Conservation (phyloP, 2,113 vertebrate genomes). For the Crotophaga sulcirostris region DNA sequence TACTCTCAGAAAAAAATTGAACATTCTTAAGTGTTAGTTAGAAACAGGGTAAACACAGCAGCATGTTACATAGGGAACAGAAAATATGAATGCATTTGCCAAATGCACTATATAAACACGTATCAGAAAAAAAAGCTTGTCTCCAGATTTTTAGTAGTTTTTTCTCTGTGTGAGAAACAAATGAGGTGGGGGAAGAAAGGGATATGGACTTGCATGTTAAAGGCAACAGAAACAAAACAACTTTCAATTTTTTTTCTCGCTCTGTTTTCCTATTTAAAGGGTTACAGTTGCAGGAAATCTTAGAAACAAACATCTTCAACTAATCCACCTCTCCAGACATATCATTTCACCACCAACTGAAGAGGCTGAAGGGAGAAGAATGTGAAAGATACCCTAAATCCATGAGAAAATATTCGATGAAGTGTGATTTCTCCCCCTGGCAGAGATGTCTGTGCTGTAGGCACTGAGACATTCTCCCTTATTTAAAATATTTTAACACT, state of each 20-base stretch:
- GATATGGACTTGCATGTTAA: not conserved
- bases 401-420: not conserved
- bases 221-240: not conserved
- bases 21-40: not conserved
- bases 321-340: rapidly evolving
- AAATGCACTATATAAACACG: not conserved
- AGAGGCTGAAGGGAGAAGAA: not conserved
- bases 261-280: not conserved
- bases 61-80: not conserved
- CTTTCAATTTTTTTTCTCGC: not conserved
- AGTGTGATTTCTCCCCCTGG: not conserved
- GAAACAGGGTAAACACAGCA: not conserved
- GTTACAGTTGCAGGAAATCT: not conserved
- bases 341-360: not conserved
- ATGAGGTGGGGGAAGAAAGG: not conserved
- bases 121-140: not conserved
- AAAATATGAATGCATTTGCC: not conserved
- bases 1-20: not conserved
- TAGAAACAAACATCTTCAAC: not conserved
- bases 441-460: not conserved
- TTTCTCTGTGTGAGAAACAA: not conserved
- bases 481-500: not conserved
- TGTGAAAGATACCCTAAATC: not conserved
- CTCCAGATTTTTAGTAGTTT: not conserved
- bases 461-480: not conserved